Percentiles rank a stretch among this genome's conserved stretches.
These are phyloP conservation scores for Heteromormyrus szaboi DNA, from an alignment of 2,797 vertebrate species.

Conservation along the genomic window DNA sequence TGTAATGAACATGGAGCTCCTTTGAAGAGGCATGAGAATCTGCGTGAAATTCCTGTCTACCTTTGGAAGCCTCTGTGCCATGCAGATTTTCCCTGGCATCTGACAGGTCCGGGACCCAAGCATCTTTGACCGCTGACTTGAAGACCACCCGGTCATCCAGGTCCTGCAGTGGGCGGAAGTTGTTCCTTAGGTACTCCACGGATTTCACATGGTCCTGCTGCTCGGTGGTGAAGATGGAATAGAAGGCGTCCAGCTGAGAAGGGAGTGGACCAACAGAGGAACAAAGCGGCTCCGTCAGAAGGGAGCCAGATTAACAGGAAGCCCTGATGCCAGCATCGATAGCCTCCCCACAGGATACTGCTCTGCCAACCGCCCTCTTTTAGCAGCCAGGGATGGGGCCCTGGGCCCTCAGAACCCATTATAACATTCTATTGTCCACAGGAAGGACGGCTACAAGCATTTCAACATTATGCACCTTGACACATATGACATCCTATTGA, in stretches of 20 bases:
- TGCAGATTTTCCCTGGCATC: slow-evolving; percentile 72
- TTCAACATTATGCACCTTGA: background rate
- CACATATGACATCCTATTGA: background rate
- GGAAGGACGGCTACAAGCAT: background rate
- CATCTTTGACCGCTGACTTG: slow-evolving; percentile 86
- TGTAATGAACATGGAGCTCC: background rate
- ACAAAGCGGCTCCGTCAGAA: slow-evolving; percentile 2
- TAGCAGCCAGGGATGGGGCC: background rate
- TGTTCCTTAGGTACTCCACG: slow-evolving; percentile 91
- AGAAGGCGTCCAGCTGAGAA: slow-evolving; percentile 86
- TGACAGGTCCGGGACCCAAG: slow-evolving; percentile 79
- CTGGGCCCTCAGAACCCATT: background rate
- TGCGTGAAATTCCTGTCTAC: slow-evolving; percentile 48
- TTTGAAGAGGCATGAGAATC: background rate
- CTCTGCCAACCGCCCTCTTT: background rate
- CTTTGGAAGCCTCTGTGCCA: slow-evolving; percentile 87
- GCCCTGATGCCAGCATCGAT: background rate
- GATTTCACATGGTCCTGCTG: slow-evolving; percentile 97
- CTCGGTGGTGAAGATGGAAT: slow-evolving; percentile 96
- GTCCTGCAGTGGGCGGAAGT: slow-evolving; percentile 83
- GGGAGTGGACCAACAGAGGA: slow-evolving; percentile 24
- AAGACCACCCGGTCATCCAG: slow-evolving; percentile 79
- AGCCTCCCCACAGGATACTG: background rate
- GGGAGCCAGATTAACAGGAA: background rate
- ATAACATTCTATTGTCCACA: background rate